phyloP scores from a whole-genome alignment of 2,797 vertebrate genomes.

The Oryzias dopingdopingensis region DNA sequence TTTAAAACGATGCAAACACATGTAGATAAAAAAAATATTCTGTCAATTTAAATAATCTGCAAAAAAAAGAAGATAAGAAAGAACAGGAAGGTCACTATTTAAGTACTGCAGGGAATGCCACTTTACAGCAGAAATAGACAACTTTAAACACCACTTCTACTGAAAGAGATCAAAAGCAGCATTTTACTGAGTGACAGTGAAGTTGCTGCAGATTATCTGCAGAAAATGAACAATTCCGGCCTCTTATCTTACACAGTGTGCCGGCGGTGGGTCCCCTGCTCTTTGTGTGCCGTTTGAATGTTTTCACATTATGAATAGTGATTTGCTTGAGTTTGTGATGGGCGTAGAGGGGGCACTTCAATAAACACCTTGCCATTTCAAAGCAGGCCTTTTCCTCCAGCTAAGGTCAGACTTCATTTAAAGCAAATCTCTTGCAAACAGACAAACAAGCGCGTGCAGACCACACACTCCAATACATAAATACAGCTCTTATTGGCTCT shows the following conservation, averaged over 20 bases:
- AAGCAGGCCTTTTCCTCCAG: conserved; percentile 53
- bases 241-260: conserved; percentile 10
- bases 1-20: conserved; percentile 18
- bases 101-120: background rate
- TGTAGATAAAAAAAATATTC: conserved; percentile 13
- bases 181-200: conserved; percentile 19
- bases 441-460: conserved; percentile 42
- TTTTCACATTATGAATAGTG: conserved; percentile 63
- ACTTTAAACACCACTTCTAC: conserved; percentile 16
- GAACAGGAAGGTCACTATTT: background rate
- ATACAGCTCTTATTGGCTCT: conserved; percentile 36
- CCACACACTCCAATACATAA: conserved; percentile 19
- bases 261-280: conserved; percentile 7
- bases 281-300: conserved; percentile 54
- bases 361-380: conserved; percentile 76
- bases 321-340: conserved; percentile 49
- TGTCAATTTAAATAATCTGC: background rate
- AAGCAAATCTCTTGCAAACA: conserved; percentile 68
- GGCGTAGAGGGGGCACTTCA: conserved; percentile 54
- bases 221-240: conserved; percentile 20
- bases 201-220: conserved; percentile 12
- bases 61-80: background rate
- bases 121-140: background rate
- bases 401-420: conserved; percentile 76
- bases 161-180: background rate